Percentiles rank a stretch among this genome's conserved stretches.
Conservation (phyloP, 2,888 invertebrate species). For the Caenorhabditis panamensis region DNA sequence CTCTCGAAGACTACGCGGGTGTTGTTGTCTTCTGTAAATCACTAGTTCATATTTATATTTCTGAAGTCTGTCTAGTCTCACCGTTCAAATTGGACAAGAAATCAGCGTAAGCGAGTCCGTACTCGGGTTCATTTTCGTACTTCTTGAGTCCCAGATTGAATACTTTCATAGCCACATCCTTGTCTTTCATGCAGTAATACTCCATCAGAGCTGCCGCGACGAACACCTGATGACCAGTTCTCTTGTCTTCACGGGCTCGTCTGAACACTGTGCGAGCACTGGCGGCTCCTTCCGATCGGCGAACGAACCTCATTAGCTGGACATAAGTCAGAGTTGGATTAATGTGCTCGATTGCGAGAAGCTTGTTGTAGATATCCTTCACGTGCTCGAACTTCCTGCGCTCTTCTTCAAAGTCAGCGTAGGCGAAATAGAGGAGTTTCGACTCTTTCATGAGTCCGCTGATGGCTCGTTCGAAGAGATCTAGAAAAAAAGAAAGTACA, state of each 20-base stretch:
- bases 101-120: slow-evolving; percentile 95
- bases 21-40: slow-evolving; percentile 94
- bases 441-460: slow-evolving; percentile 91
- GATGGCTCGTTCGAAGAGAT: slow-evolving; percentile 95
- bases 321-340: slow-evolving; percentile 98
- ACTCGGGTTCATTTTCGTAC: slow-evolving; percentile 95
- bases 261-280: slow-evolving; percentile 95
- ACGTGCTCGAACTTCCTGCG: slow-evolving; percentile 96
- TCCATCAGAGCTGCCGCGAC: slow-evolving; percentile 98
- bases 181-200: slow-evolving; percentile 93
- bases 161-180: slow-evolving; percentile 95
- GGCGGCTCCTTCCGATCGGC: slow-evolving; percentile 97
- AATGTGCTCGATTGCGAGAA: slow-evolving; percentile 90
- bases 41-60: neutral
- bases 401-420: slow-evolving; percentile 93
- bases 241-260: slow-evolving; percentile 91
- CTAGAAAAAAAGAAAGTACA: slow-evolving; percentile 80
- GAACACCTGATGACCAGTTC: slow-evolving; percentile 92
- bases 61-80: slow-evolving; percentile 80
- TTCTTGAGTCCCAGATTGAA: slow-evolving; percentile 98
- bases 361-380: slow-evolving; percentile 94
- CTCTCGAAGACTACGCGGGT: slow-evolving; percentile 98
- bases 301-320: slow-evolving; percentile 98
- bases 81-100: slow-evolving; percentile 97
- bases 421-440: slow-evolving; percentile 95